Evolutionary conservation across 2,888 invertebrate species (phyloP).

Genomic region (Iphiclides podalirius): DNA sequence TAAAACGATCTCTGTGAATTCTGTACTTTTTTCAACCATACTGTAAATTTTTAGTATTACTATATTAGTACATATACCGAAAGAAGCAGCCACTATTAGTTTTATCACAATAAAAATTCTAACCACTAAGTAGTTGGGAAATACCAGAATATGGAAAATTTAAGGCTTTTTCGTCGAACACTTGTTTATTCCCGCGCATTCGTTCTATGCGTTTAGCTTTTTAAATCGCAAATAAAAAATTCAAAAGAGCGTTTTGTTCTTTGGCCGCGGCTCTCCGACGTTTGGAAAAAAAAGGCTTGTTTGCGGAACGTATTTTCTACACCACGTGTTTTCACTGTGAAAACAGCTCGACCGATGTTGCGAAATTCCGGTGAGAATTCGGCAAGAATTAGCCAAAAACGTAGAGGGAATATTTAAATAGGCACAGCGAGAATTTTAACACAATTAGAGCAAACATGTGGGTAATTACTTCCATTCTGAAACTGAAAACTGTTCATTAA

Average conservation of each 20-base stretch:
- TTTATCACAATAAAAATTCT: background rate
- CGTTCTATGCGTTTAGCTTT: conserved; percentile 16
- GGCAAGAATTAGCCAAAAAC: background rate
- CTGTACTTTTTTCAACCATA: too few relatives aligned
- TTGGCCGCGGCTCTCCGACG: conserved; percentile 5
- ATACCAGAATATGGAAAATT: conserved; percentile 16
- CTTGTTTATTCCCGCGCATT: conserved; percentile 16
- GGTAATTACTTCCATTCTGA: too few relatives aligned
- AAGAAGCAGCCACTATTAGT: too few relatives aligned
- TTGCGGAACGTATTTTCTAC: conserved; percentile 6
- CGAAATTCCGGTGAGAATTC: background rate
- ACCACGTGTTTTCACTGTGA: conserved; percentile 12
- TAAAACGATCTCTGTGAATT: too few relatives aligned
- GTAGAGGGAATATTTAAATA: too few relatives aligned
- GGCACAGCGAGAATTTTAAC: too few relatives aligned
- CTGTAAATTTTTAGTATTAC: too few relatives aligned
- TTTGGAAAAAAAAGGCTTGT: conserved; percentile 15
- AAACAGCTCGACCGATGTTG: conserved; percentile 5
- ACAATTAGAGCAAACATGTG: too few relatives aligned
- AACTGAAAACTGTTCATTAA: too few relatives aligned
- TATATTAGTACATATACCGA: too few relatives aligned
- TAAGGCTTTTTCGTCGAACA: conserved; percentile 11
- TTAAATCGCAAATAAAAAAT: conserved; percentile 15
- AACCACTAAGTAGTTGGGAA: conserved; percentile 8
- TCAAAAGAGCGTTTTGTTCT: conserved; percentile 13